Conservation (phyloP, 2,113 vertebrate genomes). For the Myiozetetes cayanensis region DNA sequence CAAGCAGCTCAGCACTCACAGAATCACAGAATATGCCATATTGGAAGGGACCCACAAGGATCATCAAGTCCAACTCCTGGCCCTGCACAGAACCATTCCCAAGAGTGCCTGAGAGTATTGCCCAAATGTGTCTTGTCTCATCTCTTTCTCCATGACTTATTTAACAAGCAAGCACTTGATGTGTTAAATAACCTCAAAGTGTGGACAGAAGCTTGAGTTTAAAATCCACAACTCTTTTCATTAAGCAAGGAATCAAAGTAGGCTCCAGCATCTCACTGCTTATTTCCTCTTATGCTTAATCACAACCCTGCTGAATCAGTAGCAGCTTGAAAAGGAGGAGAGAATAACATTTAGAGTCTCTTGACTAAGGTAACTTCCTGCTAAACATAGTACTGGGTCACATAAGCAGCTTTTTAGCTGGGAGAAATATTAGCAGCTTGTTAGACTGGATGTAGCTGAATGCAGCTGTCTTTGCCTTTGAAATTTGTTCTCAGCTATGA, state of each 20-base stretch:
- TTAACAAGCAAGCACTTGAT: background rate
- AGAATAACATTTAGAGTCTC: background rate
- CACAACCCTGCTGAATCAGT: background rate
- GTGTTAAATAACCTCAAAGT: background rate
- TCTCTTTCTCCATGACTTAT: background rate
- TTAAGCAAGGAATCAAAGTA: background rate
- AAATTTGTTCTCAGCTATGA: background rate
- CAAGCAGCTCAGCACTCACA: background rate
- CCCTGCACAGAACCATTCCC: background rate
- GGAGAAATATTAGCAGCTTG: background rate
- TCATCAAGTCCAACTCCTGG: background rate
- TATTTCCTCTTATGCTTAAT: background rate
- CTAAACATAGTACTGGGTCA: background rate
- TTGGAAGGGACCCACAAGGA: background rate
- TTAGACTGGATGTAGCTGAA: background rate
- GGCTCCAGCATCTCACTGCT: background rate
- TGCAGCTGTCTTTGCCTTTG: slow-evolving; percentile 1
- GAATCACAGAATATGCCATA: background rate
- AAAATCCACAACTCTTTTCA: background rate
- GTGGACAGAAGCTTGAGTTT: background rate
- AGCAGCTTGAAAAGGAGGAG: background rate
- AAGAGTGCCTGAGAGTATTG: background rate
- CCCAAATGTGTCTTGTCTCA: background rate
- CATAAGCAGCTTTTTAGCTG: background rate
- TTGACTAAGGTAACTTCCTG: background rate